These are phyloP conservation scores for Tachina grossa DNA, from an alignment of 2,888 invertebrate species.

Conservation along the genomic window DNA sequence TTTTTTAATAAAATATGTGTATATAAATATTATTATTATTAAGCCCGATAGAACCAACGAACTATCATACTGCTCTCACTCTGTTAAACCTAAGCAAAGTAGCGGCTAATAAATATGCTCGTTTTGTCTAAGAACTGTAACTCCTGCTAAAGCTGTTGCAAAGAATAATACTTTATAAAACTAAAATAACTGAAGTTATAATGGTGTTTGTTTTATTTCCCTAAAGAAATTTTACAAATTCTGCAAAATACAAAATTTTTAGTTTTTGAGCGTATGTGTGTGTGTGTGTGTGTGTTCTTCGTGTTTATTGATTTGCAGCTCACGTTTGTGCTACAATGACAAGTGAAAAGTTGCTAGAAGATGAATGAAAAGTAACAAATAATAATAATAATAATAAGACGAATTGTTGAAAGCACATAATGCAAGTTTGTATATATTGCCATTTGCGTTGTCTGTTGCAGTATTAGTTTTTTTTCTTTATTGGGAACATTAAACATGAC, in stretches of 20 bases:
- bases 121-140: too few relatives aligned
- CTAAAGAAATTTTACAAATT: conserved; percentile 8
- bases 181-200: conserved; percentile 12
- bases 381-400: conserved; percentile 59
- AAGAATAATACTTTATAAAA: background rate
- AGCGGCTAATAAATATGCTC: too few relatives aligned
- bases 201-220: background rate
- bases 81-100: too few relatives aligned
- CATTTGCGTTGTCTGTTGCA: background rate
- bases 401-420: conserved; percentile 53
- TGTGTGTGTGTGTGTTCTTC: background rate
- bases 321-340: conserved; percentile 67
- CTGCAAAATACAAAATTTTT: background rate
- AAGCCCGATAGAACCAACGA: too few relatives aligned
- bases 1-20: too few relatives aligned
- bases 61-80: too few relatives aligned
- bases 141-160: background rate
- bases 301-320: conserved; percentile 53
- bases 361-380: conserved; percentile 64
- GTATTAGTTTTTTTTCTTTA: background rate
- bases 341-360: conserved; percentile 70
- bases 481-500: conserved; percentile 43
- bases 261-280: background rate
- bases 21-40: too few relatives aligned
- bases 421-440: conserved; percentile 24